A percentile compares a stretch with the other conserved stretches of the same genome.
Evolutionary conservation across 2,113 vertebrate species (phyloP).

Genomic region (Apteryx owenii): DNA sequence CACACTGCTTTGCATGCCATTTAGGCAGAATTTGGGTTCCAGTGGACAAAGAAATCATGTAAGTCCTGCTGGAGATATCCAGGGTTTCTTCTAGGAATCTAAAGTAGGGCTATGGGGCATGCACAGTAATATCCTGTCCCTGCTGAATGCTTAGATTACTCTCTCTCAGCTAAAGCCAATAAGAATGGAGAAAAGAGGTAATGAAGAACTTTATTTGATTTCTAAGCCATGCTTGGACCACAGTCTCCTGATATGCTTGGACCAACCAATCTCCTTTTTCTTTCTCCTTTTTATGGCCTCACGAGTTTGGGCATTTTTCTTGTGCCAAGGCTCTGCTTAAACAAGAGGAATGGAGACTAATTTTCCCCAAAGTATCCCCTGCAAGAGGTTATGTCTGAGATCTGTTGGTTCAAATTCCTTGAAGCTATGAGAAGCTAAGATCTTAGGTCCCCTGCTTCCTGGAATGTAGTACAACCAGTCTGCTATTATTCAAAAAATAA

Average conservation of each 20-base stretch:
- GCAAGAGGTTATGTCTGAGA: background rate
- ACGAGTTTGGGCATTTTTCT: background rate
- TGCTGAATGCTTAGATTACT: background rate
- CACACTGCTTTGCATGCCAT: background rate
- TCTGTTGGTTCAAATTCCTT: background rate
- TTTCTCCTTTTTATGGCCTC: background rate
- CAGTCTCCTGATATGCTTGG: background rate
- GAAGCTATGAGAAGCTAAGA: background rate
- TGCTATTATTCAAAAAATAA: background rate
- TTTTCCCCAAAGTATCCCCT: background rate
- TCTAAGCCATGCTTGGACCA: background rate
- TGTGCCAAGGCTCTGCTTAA: background rate
- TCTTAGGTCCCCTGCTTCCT: background rate
- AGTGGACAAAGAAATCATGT: background rate
- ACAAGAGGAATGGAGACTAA: background rate
- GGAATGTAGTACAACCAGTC: background rate
- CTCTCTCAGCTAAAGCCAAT: background rate
- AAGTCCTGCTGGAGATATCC: background rate
- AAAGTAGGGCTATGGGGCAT: background rate
- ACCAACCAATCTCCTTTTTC: background rate
- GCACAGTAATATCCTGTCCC: background rate
- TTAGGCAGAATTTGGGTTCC: background rate
- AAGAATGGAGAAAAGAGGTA: background rate
- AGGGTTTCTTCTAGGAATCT: background rate
- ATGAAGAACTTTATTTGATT: background rate